Evolutionary conservation across 2,888 invertebrate species (phyloP), one percentile per base, ranked within the genome.

Genomic region (Lepidochrysops patricia): DNA sequence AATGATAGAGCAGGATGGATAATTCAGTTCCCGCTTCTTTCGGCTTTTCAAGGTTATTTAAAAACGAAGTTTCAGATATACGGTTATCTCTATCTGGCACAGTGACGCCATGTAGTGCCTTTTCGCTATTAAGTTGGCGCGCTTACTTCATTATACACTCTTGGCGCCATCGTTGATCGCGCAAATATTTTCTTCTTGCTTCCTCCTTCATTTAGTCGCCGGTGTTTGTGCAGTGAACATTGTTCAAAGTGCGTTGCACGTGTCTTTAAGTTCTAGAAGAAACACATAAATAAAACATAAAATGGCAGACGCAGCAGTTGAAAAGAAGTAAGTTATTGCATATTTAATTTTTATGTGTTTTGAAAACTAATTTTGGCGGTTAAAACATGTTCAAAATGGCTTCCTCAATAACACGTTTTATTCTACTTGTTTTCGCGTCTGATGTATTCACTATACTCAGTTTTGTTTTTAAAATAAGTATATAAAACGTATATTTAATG

Each of bases 301-400:
- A 86, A 93, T 93, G 93, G 92, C 93, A 84, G 93, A 93, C 84
- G 92, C 93, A 82, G 93, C 93, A 73, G 87, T 91, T 67, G 91
- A 92, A 78, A 91, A 90, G 79, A 92, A 91, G 93, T 93, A 90
- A 93, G 93, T 92, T 75, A 65, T 68, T 70, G 68, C n/a, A 29
- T 12, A 9, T 19, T 72, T 75, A 61, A 48, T 60, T 34, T 37
- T 57, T 34, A 60, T 57, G 15, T 49, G 34, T 67, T n/a, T 66
- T 73, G 62, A 70, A 60, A 66, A 68, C 61, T 68, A 67, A 68
- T 84, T 88, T 89, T 88, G 87, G 88, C 88, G 88, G 87, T 82
- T 80, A 67, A 78, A 80, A 80, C 83, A 80, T 84, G 84, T 86
- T 82, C 90, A 91, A 91, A 89, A 91, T 91, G 91, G 91, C 91